These are phyloP conservation scores for Trachelus iudaicus DNA, from an alignment of 2,888 invertebrate genomes.

Conservation along the genomic window DNA sequence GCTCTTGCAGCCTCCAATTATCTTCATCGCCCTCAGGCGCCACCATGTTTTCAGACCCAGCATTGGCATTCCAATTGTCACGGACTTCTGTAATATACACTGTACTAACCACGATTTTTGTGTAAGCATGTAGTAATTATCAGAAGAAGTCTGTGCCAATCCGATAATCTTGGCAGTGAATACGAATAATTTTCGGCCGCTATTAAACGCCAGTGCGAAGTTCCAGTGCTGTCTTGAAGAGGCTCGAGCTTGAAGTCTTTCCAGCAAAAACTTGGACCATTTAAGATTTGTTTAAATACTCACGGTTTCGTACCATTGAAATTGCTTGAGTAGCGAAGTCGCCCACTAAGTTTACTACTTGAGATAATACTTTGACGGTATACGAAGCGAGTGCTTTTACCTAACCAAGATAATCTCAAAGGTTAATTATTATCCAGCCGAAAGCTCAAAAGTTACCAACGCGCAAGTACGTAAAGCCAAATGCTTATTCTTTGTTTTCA, in stretches of 20 bases:
- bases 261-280: not conserved
- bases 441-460: not conserved
- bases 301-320: not conserved
- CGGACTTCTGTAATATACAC: constrained; percentile 12
- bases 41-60: not conserved
- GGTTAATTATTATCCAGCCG: not conserved
- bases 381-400: not conserved
- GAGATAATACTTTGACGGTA: not conserved
- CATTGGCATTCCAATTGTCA: constrained; percentile 19
- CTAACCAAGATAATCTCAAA: not conserved
- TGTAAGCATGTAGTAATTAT: not conserved
- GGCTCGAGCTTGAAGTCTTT: not conserved
- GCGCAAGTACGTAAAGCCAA: not conserved
- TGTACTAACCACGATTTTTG: not conserved
- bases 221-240: not conserved
- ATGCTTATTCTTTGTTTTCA: not conserved
- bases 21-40: constrained; percentile 25
- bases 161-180: not conserved
- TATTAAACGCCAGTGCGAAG: not conserved
- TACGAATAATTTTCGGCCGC: not conserved
- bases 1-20: constrained; percentile 26
- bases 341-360: not conserved
- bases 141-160: not conserved
- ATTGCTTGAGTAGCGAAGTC: not conserved
- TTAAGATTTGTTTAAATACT: not conserved